Evolutionary conservation across 2,797 vertebrate genomes (phyloP).

Genomic region (Bradypodion pumilum): DNA sequence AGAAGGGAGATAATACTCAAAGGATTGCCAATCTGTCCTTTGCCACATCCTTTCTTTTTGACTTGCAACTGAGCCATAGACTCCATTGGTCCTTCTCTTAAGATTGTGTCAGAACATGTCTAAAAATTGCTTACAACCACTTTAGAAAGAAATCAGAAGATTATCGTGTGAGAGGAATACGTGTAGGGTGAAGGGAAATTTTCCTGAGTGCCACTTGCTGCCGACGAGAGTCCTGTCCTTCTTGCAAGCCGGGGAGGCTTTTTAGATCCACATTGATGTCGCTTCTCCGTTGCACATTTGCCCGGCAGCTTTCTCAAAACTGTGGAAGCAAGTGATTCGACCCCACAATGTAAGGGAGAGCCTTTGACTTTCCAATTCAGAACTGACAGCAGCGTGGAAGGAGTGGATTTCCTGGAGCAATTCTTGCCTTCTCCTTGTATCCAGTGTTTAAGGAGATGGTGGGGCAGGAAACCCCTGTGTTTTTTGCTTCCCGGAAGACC

Average conservation of each 20-base stretch:
- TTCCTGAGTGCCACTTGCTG: not conserved
- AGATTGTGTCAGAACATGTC: not conserved
- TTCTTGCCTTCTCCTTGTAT: constrained; percentile 38
- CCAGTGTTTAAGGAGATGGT: not conserved
- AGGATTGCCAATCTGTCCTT: not conserved
- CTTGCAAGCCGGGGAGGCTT: constrained; percentile 25
- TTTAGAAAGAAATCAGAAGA: not conserved
- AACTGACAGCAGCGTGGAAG: constrained; percentile 8
- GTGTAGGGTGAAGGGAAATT: not conserved
- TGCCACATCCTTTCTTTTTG: not conserved
- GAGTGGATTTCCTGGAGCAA: constrained; percentile 27
- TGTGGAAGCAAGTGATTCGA: constrained; percentile 59
- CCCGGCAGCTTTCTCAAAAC: constrained; percentile 19
- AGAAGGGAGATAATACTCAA: no score
- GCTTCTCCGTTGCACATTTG: not conserved
- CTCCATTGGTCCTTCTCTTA: not conserved
- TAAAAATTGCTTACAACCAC: not conserved
- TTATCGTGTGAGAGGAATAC: no score
- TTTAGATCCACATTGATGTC: constrained; percentile 24
- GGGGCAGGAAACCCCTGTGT: constrained; percentile 36
- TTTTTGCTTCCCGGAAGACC: constrained; percentile 33
- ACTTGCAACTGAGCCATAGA: not conserved
- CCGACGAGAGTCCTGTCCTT: no score
- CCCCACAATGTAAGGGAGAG: constrained; percentile 29
- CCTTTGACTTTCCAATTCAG: constrained; percentile 34